Evolutionary conservation across 2,888 invertebrate genomes (phyloP).

Genomic region (Taenaris catops): DNA sequence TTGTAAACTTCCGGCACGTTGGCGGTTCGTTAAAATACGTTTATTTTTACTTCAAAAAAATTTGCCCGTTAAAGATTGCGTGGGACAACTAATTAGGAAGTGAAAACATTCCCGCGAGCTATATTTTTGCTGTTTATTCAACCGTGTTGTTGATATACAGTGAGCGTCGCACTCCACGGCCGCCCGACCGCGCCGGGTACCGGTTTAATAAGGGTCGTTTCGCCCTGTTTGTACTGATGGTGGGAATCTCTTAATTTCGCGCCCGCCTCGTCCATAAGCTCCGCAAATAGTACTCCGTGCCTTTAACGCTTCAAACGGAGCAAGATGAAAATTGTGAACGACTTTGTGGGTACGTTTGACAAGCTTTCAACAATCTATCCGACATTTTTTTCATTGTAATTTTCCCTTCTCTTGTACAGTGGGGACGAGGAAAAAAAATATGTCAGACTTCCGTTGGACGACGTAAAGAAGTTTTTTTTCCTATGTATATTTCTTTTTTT

Average conservation of each 20-base stretch:
- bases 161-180: slow-evolving; percentile 17
- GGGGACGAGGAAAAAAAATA: slow-evolving; percentile 1
- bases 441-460: not conserved
- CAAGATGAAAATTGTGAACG: slow-evolving; percentile 25
- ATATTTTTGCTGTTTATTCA: slow-evolving; percentile 16
- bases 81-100: not conserved
- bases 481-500: too few species aligned
- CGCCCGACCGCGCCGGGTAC: slow-evolving; percentile 26
- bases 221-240: slow-evolving; percentile 51
- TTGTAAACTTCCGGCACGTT: too few species aligned
- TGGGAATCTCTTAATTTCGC: slow-evolving; percentile 69
- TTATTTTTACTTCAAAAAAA: too few species aligned
- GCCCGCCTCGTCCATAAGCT: slow-evolving; percentile 43
- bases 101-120: not conserved
- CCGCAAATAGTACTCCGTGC: slow-evolving; percentile 45
- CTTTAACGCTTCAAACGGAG: slow-evolving; percentile 30
- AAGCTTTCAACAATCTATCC: slow-evolving; percentile 21
- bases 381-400: slow-evolving; percentile 18
- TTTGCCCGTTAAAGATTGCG: too few species aligned
- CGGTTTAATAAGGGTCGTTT: slow-evolving; percentile 61
- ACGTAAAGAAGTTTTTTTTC: not conserved
- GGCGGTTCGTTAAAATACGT: too few species aligned
- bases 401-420: slow-evolving; percentile 12
- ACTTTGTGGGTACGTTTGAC: slow-evolving; percentile 23
- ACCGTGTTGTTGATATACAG: slow-evolving; percentile 19